phyloP scores from a whole-genome alignment of 23 tunicate genomes.

The Oikopleura vanhoeffeni region DNA sequence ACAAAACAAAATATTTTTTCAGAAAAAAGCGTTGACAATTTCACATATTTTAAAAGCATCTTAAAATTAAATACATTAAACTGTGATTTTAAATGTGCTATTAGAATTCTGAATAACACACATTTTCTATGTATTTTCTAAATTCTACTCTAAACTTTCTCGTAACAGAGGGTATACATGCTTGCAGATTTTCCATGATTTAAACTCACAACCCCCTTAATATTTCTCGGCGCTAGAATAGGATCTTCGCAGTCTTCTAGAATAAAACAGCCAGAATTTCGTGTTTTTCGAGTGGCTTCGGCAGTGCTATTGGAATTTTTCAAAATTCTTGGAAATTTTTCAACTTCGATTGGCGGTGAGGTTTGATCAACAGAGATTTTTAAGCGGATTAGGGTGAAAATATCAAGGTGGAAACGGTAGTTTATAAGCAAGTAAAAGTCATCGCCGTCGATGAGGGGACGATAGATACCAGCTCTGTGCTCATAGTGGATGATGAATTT shows the following conservation, averaged over 20 bases:
- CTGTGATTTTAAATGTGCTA: too few species aligned
- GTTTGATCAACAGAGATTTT: conserved; percentile 11
- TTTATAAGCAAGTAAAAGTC: not conserved
- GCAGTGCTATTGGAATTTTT: not conserved
- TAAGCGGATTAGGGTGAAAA: not conserved
- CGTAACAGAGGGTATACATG: too few species aligned
- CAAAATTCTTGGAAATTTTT: not conserved
- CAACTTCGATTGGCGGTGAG: not conserved
- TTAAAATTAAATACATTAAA: too few species aligned
- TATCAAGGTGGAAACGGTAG: not conserved
- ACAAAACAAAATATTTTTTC: too few species aligned
- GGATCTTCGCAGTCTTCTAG: not conserved
- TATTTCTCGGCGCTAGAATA: not conserved
- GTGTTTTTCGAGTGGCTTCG: not conserved
- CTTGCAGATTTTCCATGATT: too few species aligned
- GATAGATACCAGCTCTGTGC: not conserved
- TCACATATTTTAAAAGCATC: too few species aligned
- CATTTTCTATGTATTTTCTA: too few species aligned
- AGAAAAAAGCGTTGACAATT: too few species aligned
- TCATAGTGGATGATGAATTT: not conserved
- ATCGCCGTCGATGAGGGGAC: not conserved
- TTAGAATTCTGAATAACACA: too few species aligned
- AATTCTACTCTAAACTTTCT: too few species aligned
- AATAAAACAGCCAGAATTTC: not conserved
- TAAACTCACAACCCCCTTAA: too few species aligned